Conservation (phyloP, 2,113 vertebrate species). For the Morone chrysops region DNA sequence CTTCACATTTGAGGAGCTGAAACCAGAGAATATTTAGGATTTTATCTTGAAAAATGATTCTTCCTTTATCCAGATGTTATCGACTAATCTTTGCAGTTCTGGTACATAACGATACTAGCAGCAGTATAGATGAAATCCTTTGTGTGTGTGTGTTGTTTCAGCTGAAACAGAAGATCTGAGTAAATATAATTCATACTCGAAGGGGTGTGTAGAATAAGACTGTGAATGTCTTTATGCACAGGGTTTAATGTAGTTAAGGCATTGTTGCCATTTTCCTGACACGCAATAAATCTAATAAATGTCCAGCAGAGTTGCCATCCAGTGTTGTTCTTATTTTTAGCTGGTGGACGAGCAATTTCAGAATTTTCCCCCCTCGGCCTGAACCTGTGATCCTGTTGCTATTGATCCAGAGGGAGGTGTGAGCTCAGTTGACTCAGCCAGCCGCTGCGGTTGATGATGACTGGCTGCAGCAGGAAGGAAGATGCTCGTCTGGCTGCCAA, state of each 20-base stretch:
- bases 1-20: not conserved
- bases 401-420: constrained; percentile 63
- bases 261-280: constrained; percentile 19
- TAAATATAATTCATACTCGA: not conserved
- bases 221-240: not conserved
- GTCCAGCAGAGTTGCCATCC: not conserved
- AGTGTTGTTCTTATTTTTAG: constrained; percentile 34
- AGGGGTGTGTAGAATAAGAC: not conserved
- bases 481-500: constrained; percentile 44
- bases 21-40: not conserved
- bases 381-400: constrained; percentile 57
- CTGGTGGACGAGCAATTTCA: constrained; percentile 11
- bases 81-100: not conserved
- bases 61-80: not conserved
- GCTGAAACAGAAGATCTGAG: not conserved
- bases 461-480: constrained; percentile 31
- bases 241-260: constrained; percentile 24
- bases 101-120: not conserved
- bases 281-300: not conserved
- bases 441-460: constrained; percentile 23
- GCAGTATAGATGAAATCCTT: not conserved
- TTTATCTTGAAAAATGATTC: not conserved
- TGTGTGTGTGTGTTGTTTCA: not conserved
- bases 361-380: constrained; percentile 19
- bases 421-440: constrained; percentile 29